Evolutionary conservation across 2,888 invertebrate species (phyloP), one percentile per base, ranked within the genome.

Genomic region (Crematogaster levior): DNA sequence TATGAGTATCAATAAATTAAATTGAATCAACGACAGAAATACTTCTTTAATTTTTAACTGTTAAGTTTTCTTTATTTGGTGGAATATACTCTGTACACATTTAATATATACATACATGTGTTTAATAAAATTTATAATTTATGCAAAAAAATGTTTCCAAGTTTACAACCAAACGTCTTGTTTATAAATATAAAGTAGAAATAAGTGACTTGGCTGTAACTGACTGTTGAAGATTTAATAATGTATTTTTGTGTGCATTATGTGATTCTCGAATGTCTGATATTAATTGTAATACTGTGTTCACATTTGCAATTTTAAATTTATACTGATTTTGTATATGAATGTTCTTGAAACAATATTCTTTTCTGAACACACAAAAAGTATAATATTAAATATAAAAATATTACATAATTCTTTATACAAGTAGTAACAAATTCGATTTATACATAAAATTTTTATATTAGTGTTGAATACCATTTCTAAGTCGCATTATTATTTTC

Each of bases 41-140:
- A 51, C 18, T 37, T 10, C 6, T 46, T 51, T 66, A 21, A 68
- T 53, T 74, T 82, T 30, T 75, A 81, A 84, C 34, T 66, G 84
- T 88, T 90, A 91, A 90, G 21, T 90, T 91, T 75, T 88, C 87
- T 91, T 91, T 91, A 91, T 90, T 92, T 88, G 81, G 86, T 91
- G 85, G 83, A 84, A 84, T 89, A 87, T 85, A 91, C 79, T 91
- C 83, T 88, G 84, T 88, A 88, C 86, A 89, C 65, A 65, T 65
- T 18, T 65, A 43, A 43, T 46, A 65, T 88, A 86, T 89, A 88
- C 87, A 89, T 27, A 68, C 15, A 58, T 46, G 63, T 85, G 34
- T 88, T 84, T 86, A 87, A 86, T 89, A 80, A 89, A 88, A 79
- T 82, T 81, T 82, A 88, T 83, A 53, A 60, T 80, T 61, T 80